A percentile compares a stretch with the other conserved stretches of the same genome.
These are phyloP conservation scores for Oscheius sp. DNA, from an alignment of 2,888 invertebrate genomes.

Conservation along the genomic window DNA sequence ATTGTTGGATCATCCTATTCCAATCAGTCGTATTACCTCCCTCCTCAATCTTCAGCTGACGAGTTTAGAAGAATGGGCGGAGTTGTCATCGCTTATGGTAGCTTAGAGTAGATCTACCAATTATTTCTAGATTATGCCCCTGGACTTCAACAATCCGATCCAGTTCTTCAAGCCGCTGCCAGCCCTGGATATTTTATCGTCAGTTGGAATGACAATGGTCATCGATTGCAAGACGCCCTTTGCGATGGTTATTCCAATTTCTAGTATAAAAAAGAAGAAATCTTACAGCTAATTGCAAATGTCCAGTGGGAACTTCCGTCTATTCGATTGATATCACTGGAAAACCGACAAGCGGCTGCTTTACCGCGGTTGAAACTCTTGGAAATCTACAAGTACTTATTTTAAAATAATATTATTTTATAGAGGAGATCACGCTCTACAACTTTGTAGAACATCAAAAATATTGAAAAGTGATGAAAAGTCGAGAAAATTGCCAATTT, in stretches of 20 bases:
- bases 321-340: neutral
- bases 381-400: constrained; percentile 5
- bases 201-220: neutral
- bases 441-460: too few species aligned
- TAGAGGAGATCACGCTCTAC: too few species aligned
- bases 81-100: constrained; percentile 26
- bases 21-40: neutral
- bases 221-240: constrained; percentile 2
- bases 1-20: constrained; percentile 3
- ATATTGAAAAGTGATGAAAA: too few species aligned
- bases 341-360: constrained; percentile 8
- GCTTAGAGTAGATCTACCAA: too few species aligned
- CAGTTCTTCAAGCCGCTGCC: constrained; percentile 10
- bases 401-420: neutral
- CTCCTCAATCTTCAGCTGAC: constrained; percentile 9
- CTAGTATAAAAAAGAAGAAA: neutral
- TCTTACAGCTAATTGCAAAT: constrained; percentile 8
- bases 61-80: neutral
- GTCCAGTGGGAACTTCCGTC: neutral
- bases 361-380: constrained; percentile 3
- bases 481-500: too few species aligned
- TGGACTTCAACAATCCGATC: neutral
- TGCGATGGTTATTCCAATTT: constrained; percentile 11
- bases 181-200: constrained; percentile 12
- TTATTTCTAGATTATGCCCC: constrained; percentile 19